Evolutionary conservation across 1,140 invertebrate genomes (phyloP).

Genomic region (Pseudomyrmex sp.): DNA sequence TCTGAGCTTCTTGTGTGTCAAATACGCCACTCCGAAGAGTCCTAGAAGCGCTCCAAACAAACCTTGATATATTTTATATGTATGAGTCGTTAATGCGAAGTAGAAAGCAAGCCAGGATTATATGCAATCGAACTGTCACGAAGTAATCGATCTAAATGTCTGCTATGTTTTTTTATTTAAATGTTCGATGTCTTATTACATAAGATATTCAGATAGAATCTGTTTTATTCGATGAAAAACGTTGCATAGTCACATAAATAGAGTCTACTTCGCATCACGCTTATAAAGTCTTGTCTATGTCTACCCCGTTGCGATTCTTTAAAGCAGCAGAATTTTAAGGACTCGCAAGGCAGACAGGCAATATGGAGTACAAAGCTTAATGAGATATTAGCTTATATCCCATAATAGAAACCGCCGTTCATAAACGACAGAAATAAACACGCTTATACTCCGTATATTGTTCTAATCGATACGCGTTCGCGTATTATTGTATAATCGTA

Average conservation of each 20-base stretch:
- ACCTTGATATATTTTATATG: constrained; percentile 68
- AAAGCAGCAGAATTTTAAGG: constrained; percentile 69
- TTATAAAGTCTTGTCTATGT: constrained; percentile 54
- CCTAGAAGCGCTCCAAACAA: constrained; percentile 83
- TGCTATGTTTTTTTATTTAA: not conserved
- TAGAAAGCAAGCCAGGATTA: not conserved
- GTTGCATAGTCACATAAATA: not conserved
- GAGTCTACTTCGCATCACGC: constrained; percentile 26
- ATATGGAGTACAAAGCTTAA: constrained; percentile 34
- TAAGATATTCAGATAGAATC: not conserved
- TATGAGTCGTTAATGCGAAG: constrained; percentile 10
- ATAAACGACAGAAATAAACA: constrained; percentile 20
- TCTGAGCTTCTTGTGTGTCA: constrained; percentile 73
- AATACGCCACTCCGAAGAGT: constrained; percentile 77
- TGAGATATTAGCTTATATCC: constrained; percentile 16
- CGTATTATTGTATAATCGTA: constrained; percentile 44
- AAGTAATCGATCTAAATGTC: not conserved
- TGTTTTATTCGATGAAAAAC: no score
- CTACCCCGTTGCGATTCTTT: constrained; percentile 73
- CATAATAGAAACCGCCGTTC: constrained; percentile 19
- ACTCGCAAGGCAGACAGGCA: constrained; percentile 74
- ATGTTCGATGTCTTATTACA: constrained; percentile 1
- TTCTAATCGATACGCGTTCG: constrained; percentile 8
- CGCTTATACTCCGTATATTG: constrained; percentile 47
- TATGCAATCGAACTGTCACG: not conserved